These are phyloP conservation scores for Montipora capitata DNA, from an alignment of 92 coral and sea anemone genomes.

Conservation along the genomic window DNA sequence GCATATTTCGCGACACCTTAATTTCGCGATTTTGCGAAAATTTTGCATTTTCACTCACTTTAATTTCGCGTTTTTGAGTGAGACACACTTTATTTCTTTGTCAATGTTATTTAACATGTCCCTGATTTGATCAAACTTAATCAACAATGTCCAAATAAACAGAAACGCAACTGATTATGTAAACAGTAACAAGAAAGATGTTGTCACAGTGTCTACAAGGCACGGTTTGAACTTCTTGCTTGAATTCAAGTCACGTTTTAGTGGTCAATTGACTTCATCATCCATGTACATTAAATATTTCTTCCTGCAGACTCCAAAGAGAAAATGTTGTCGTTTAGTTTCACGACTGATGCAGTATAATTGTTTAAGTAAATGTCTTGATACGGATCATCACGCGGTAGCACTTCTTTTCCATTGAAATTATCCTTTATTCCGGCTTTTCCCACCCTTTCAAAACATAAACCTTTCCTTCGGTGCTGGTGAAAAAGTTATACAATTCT, in stretches of 20 bases:
- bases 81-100: conserved; percentile 31
- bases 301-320: conserved; percentile 56
- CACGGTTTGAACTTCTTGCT: conserved; percentile 51
- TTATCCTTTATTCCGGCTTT: conserved; percentile 59
- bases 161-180: conserved; percentile 45
- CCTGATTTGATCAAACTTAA: conserved; percentile 38
- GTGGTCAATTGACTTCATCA: conserved; percentile 57
- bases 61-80: conserved; percentile 46
- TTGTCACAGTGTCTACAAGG: conserved; percentile 65
- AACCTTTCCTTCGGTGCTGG: conserved; percentile 52
- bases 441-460: conserved; percentile 65
- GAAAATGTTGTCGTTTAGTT: conserved; percentile 59
- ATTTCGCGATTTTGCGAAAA: conserved; percentile 46
- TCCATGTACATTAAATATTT: conserved; percentile 44
- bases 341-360: conserved; percentile 39
- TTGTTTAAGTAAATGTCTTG: conserved; percentile 42
- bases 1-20: conserved; percentile 22
- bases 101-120: conserved; percentile 38
- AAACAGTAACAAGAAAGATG: conserved; percentile 58
- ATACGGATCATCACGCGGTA: conserved; percentile 46
- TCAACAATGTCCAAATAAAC: conserved; percentile 47
- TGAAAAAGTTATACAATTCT: conserved; percentile 58
- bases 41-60: conserved; percentile 26
- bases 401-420: conserved; percentile 47
- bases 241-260: conserved; percentile 27